Percentiles rank a stretch among this genome's conserved stretches.
These are phyloP conservation scores for Megaceryle alcyon DNA, from an alignment of 2,797 vertebrate genomes.

Conservation along the genomic window DNA sequence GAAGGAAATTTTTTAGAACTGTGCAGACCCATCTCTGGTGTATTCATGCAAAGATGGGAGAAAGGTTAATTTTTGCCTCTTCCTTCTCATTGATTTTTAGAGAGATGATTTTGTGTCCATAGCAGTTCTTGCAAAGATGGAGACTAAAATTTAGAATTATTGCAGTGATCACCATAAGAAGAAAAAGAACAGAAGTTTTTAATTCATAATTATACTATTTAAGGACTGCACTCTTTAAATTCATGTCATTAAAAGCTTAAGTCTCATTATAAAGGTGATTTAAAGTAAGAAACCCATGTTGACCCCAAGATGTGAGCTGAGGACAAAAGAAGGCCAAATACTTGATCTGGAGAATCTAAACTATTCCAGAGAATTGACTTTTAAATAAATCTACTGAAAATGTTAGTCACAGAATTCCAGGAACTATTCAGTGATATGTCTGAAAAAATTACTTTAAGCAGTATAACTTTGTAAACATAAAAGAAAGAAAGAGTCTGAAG, in stretches of 20 bases:
- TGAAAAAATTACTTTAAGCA: neutral
- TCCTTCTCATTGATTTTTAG: neutral
- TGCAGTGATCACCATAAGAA: neutral
- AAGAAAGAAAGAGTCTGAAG: neutral
- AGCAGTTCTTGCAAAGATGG: neutral
- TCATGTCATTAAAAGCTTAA: neutral
- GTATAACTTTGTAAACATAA: neutral
- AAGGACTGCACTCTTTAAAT: neutral
- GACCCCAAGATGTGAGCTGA: neutral
- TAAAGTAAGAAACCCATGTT: neutral
- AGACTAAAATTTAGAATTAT: neutral
- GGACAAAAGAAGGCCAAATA: neutral
- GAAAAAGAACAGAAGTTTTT: neutral
- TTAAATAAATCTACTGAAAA: neutral
- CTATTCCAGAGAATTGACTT: neutral
- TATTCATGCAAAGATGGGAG: slow-evolving; percentile 1
- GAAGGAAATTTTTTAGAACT: slow-evolving; percentile 2
- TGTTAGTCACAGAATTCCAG: neutral
- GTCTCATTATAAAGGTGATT: neutral
- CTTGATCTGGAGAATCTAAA: neutral
- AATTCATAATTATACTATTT: neutral
- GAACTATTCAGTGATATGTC: neutral
- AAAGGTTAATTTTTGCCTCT: slow-evolving; percentile 28
- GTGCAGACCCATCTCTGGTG: neutral
- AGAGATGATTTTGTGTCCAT: neutral